Conservation (phyloP, 2,888 invertebrate species). For the Rhagonycha lutea region DNA sequence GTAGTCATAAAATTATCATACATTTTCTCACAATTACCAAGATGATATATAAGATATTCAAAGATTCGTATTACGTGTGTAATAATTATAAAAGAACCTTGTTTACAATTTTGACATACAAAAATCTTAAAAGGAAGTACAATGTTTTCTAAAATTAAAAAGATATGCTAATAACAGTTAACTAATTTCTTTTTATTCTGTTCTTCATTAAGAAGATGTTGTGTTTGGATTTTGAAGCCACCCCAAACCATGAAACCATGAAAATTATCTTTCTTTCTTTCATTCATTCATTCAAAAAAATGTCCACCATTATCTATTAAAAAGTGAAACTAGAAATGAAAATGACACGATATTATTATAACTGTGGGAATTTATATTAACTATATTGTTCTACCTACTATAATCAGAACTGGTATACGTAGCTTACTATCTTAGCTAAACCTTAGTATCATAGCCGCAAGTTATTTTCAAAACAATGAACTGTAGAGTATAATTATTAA, state of each 20-base stretch:
- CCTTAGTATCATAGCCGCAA: too few species aligned
- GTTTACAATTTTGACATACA: constrained; percentile 2
- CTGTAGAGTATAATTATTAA: not conserved
- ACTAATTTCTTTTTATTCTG: not conserved
- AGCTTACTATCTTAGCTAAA: not conserved
- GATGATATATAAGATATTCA: constrained; percentile 8
- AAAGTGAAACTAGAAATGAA: not conserved
- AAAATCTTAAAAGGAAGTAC: not conserved
- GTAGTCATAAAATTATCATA: constrained; percentile 28
- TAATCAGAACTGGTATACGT: not conserved
- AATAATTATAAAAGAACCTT: constrained; percentile 6
- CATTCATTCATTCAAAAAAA: too few species aligned
- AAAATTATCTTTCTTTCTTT: too few species aligned
- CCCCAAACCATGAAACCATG: too few species aligned
- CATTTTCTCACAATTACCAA: constrained; percentile 26
- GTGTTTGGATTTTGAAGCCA: not conserved
- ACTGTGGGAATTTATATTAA: not conserved
- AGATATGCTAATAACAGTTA: not conserved
- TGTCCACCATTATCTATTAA: not conserved
- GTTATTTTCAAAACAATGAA: too few species aligned
- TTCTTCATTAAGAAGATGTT: not conserved
- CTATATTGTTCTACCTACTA: not conserved
- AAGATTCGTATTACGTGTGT: constrained; percentile 3
- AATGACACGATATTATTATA: not conserved
- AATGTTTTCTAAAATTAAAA: not conserved